These are phyloP conservation scores for Samia ricini DNA, from an alignment of 1,140 invertebrate genomes.

Conservation along the genomic window DNA sequence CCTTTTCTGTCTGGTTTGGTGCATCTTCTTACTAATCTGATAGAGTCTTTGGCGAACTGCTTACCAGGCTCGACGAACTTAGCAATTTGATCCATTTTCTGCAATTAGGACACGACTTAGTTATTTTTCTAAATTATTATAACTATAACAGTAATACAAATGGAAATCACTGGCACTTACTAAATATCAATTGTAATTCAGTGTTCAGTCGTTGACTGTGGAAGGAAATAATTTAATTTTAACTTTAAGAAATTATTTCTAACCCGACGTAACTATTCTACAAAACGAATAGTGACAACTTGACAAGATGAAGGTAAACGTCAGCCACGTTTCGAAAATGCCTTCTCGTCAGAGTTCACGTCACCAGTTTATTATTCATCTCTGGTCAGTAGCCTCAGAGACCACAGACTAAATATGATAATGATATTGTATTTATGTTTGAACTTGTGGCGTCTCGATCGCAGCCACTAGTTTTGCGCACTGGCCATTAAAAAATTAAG, in stretches of 20 bases:
- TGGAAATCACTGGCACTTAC: background rate
- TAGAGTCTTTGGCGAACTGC: slow-evolving; percentile 98
- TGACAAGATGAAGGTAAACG: slow-evolving; percentile 51
- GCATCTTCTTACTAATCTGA: slow-evolving; percentile 98
- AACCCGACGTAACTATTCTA: slow-evolving; percentile 5
- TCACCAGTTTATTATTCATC: slow-evolving; percentile 34
- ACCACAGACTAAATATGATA: no score
- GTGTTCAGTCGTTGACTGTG: background rate
- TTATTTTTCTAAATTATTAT: background rate
- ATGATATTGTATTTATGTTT: no score
- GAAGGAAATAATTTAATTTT: background rate
- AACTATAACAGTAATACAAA: background rate
- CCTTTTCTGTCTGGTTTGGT: slow-evolving; percentile 99
- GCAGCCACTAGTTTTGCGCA: no score
- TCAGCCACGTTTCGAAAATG: slow-evolving; percentile 68
- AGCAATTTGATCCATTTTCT: slow-evolving; percentile 97
- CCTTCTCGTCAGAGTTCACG: no score
- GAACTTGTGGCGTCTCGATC: no score
- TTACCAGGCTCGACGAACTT: slow-evolving; percentile 96
- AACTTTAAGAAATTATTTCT: slow-evolving; percentile 7
- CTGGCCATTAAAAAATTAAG: no score
- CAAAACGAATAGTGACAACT: slow-evolving; percentile 12
- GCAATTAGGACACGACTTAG: slow-evolving; percentile 30
- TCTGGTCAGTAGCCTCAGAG: no score
- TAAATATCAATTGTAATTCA: slow-evolving; percentile 7